Evolutionary conservation across 2,797 vertebrate genomes (phyloP).

Genomic region (Telmatherina bonti): DNA sequence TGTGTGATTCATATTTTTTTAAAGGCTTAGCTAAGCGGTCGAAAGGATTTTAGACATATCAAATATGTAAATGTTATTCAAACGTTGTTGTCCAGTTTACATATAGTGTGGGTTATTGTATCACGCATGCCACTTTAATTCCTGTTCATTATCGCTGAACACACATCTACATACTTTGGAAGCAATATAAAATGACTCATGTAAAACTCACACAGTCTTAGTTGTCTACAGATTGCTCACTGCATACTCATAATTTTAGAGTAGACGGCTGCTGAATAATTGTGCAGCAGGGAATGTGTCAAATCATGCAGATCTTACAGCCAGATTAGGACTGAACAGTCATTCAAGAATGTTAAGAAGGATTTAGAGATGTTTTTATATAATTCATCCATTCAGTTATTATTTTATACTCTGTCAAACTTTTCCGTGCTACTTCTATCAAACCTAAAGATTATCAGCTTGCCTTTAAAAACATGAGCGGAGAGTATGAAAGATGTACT

Average conservation of each 20-base stretch:
- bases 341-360: neutral
- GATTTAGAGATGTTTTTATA: constrained; percentile 14
- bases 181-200: constrained; percentile 33
- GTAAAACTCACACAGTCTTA: constrained; percentile 24
- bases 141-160: constrained; percentile 21
- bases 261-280: constrained; percentile 31
- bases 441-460: constrained; percentile 26
- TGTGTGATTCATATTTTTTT: neutral
- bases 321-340: neutral
- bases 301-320: neutral
- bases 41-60: constrained; percentile 30
- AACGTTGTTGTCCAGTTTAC: constrained; percentile 5
- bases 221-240: constrained; percentile 23
- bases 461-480: constrained; percentile 40
- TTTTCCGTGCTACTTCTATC: constrained; percentile 20
- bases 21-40: constrained; percentile 10
- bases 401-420: constrained; percentile 18
- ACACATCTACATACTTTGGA: constrained; percentile 23
- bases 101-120: constrained; percentile 6
- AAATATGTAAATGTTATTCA: neutral
- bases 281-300: neutral
- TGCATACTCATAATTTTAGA: constrained; percentile 14
- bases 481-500: constrained; percentile 43
- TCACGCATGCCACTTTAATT: constrained; percentile 9
- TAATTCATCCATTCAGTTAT: constrained; percentile 5